phyloP scores from a whole-genome alignment of 2,888 invertebrate species.

The Apantesis nais region DNA sequence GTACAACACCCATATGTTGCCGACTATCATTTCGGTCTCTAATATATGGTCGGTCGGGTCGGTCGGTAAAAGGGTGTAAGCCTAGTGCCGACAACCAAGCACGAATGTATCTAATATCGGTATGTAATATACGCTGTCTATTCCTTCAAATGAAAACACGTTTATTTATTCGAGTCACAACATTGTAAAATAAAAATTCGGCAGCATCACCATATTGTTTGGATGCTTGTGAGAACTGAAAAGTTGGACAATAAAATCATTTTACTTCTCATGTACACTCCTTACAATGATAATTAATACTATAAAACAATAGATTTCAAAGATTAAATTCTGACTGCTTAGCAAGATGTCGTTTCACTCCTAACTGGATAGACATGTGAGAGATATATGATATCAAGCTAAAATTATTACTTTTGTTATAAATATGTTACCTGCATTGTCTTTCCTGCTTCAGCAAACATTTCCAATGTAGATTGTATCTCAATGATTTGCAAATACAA shows the following conservation, averaged over 20 bases:
- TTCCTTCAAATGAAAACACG: too few species aligned
- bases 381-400: not conserved
- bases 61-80: not conserved
- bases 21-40: too few species aligned
- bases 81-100: not conserved
- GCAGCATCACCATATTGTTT: slow-evolving; percentile 88
- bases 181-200: slow-evolving; percentile 85
- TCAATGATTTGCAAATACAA: slow-evolving; percentile 95
- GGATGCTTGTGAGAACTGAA: slow-evolving; percentile 87
- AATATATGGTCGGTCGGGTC: too few species aligned
- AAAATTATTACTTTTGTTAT: too few species aligned
- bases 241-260: not conserved
- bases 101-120: not conserved
- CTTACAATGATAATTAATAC: too few species aligned
- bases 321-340: not conserved
- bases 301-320: too few species aligned
- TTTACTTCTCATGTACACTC: not conserved
- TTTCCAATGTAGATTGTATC: slow-evolving; percentile 88
- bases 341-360: not conserved
- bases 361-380: not conserved
- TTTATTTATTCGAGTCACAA: too few species aligned
- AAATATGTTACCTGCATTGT: slow-evolving; percentile 88
- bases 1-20: not conserved
- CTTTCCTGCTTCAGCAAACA: slow-evolving; percentile 92
- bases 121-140: too few species aligned